phyloP scores from a whole-genome alignment of 1,140 invertebrate genomes.

The Pseudomyrmex cubaensis region DNA sequence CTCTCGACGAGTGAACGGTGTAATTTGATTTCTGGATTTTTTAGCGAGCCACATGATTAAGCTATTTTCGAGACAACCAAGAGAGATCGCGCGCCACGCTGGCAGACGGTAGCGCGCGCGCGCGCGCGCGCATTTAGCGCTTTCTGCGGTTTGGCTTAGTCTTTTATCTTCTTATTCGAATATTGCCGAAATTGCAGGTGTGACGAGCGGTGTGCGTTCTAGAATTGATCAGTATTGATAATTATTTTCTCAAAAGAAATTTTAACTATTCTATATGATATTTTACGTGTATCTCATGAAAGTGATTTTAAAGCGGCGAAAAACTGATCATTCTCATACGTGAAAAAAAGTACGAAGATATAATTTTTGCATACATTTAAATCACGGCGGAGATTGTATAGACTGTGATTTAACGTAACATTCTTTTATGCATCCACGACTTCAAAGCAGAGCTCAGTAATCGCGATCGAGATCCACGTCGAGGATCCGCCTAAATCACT shows the following conservation, averaged over 20 bases:
- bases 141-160: conserved; percentile 1
- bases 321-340: no score
- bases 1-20: conserved; percentile 19
- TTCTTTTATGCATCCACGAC: not conserved
- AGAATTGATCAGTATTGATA: not conserved
- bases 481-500: conserved; percentile 33
- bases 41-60: conserved; percentile 63
- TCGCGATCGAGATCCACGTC: conserved; percentile 37
- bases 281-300: no score
- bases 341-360: no score
- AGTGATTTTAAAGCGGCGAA: no score
- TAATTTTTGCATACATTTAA: no score
- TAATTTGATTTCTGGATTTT: conserved; percentile 68
- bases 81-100: not conserved
- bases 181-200: not conserved
- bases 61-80: conserved; percentile 58
- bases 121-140: not conserved
- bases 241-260: no score
- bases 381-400: not conserved
- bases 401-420: not conserved
- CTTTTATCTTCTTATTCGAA: not conserved
- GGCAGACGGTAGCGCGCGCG: conserved; percentile 1
- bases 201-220: no score
- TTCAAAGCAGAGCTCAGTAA: conserved; percentile 8
- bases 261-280: no score